A percentile compares a stretch with the other conserved stretches of the same genome.
Conservation (phyloP, 2,888 invertebrate genomes). For the Mechanitis mazaeus region DNA sequence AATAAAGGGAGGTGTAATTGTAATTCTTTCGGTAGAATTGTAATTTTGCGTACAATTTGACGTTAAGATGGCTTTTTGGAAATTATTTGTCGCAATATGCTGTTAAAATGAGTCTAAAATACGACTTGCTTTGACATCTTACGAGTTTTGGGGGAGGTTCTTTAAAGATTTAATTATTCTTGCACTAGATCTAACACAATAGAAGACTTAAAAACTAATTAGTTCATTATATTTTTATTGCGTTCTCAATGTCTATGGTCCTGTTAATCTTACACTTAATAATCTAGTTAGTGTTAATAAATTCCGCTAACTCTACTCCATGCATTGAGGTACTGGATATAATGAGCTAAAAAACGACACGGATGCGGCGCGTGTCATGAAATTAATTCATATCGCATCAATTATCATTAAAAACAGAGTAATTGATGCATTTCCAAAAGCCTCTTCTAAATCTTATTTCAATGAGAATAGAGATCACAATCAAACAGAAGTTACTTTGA, state of each 20-base stretch:
- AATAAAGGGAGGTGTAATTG: slow-evolving; percentile 61
- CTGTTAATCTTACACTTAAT: background rate
- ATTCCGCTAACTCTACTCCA: slow-evolving; percentile 4
- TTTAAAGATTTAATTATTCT: slow-evolving; percentile 3
- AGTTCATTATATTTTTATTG: too few relatives aligned
- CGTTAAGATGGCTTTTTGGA: slow-evolving; percentile 49
- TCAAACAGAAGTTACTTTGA: slow-evolving; percentile 8
- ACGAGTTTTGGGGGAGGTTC: background rate
- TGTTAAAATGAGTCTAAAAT: slow-evolving; percentile 22
- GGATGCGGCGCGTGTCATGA: slow-evolving; percentile 39
- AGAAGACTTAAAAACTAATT: too few relatives aligned
- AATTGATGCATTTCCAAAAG: slow-evolving; percentile 7
- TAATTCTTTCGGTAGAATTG: slow-evolving; percentile 53
- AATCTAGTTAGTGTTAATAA: slow-evolving; percentile 3
- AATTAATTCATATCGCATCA: slow-evolving; percentile 37
- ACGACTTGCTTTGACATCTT: slow-evolving; percentile 11
- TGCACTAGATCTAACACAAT: background rate
- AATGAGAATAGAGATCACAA: slow-evolving; percentile 15
- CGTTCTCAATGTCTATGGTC: background rate
- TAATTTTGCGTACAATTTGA: slow-evolving; percentile 59
- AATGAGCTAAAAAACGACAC: slow-evolving; percentile 27
- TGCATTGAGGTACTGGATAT: slow-evolving; percentile 16
- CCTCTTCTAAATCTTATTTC: slow-evolving; percentile 10
- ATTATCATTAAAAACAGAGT: slow-evolving; percentile 30
- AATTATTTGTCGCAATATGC: slow-evolving; percentile 47